Evolutionary conservation across 2,113 vertebrate genomes (phyloP).

Genomic region (Callopanchax toddi): DNA sequence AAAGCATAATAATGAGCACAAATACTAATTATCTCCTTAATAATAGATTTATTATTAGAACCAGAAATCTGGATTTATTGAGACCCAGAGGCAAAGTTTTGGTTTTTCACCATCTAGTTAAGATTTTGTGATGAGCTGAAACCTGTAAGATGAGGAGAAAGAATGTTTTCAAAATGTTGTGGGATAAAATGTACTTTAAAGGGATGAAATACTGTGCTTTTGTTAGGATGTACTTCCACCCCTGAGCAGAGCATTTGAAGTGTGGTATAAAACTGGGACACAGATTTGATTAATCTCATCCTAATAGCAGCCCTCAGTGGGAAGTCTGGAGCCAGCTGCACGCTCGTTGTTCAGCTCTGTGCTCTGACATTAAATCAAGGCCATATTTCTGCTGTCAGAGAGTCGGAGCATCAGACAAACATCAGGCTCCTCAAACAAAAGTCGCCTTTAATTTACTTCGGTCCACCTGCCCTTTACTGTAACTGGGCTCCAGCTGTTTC

Average conservation of each 20-base stretch:
- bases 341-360: constrained; percentile 26
- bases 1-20: no score
- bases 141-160: no score
- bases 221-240: background rate
- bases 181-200: background rate
- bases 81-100: no score
- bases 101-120: no score
- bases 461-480: constrained; percentile 54
- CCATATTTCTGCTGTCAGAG: constrained; percentile 23
- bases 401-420: constrained; percentile 9
- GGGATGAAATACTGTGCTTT: background rate
- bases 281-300: constrained; percentile 31
- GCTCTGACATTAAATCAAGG: constrained; percentile 14
- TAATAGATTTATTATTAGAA: no score
- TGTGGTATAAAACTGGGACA: constrained; percentile 21
- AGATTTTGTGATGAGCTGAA: no score
- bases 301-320: constrained; percentile 15
- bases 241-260: background rate
- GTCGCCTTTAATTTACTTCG: constrained; percentile 85
- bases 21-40: no score
- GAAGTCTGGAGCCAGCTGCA: constrained; percentile 32
- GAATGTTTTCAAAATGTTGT: no score
- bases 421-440: constrained; percentile 84
- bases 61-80: no score
- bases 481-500: constrained; percentile 62